These are phyloP conservation scores for Gobionotothen gibberifrons DNA, from an alignment of 2,797 vertebrate genomes.

Conservation along the genomic window DNA sequence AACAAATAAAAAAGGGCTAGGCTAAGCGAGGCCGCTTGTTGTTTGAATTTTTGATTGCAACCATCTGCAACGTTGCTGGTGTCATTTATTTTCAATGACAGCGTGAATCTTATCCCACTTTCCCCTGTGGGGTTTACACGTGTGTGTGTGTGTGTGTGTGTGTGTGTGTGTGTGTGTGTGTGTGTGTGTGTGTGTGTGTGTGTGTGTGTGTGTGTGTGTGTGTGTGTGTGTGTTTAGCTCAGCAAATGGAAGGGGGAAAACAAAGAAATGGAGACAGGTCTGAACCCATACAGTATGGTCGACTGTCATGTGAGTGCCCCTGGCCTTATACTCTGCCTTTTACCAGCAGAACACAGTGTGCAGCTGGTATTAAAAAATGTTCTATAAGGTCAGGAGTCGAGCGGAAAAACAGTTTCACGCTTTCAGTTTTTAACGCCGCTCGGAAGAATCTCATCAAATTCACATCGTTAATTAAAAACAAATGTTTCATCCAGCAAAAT, in stretches of 20 bases:
- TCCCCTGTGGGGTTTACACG: slow-evolving; percentile 66
- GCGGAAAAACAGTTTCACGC: slow-evolving; percentile 39
- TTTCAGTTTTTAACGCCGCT: slow-evolving; percentile 19
- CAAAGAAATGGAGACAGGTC: slow-evolving; percentile 75
- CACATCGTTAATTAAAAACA: slow-evolving; percentile 24
- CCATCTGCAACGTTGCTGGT: slow-evolving; percentile 80
- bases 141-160: slow-evolving; percentile 15
- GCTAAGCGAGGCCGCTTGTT: slow-evolving; percentile 76
- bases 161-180: slow-evolving; percentile 17
- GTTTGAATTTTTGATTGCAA: slow-evolving; percentile 83
- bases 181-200: slow-evolving; percentile 46
- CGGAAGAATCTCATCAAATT: slow-evolving; percentile 20
- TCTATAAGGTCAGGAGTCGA: slow-evolving; percentile 55
- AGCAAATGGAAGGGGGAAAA: slow-evolving; percentile 57
- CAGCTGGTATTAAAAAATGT: slow-evolving; percentile 59
- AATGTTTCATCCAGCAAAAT: slow-evolving; percentile 19
- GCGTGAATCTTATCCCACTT: slow-evolving; percentile 71
- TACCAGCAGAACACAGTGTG: slow-evolving; percentile 43
- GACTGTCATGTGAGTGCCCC: slow-evolving; percentile 64
- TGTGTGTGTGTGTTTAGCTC: slow-evolving; percentile 49
- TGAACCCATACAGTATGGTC: slow-evolving; percentile 66
- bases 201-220: slow-evolving; percentile 20
- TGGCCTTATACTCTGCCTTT: slow-evolving; percentile 59
- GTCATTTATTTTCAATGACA: slow-evolving; percentile 81
- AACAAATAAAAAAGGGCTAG: slow-evolving; percentile 52